Conservation (phyloP, 1,140 invertebrate genomes). For the Drosophila parabipectinata region DNA sequence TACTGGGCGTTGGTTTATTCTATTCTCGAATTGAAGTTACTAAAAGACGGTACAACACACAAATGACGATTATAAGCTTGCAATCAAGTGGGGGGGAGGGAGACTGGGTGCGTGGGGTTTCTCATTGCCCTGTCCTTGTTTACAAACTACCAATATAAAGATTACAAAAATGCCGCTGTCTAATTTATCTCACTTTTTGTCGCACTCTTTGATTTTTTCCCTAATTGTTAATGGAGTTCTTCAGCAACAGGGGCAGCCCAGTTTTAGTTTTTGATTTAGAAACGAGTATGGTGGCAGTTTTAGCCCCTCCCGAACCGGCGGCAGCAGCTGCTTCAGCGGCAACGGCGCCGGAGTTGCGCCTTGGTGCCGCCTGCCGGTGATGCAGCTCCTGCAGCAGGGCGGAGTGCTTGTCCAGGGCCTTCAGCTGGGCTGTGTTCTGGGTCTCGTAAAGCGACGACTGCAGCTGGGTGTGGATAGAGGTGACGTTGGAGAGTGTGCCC, state of each 20-base stretch:
- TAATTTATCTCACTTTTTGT: constrained; percentile 17
- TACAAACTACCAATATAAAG: constrained; percentile 78
- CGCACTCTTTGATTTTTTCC: constrained; percentile 10
- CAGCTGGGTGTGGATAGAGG: constrained; percentile 81
- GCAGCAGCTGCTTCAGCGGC: constrained; percentile 42
- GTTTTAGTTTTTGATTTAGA: constrained; percentile 84
- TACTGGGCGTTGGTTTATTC: constrained; percentile 51
- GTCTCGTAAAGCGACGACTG: constrained; percentile 82
- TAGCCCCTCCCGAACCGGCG: constrained; percentile 55
- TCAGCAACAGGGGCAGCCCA: constrained; percentile 83
- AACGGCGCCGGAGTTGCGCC: constrained; percentile 36
- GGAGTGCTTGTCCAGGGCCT: constrained; percentile 77
- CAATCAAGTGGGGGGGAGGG: constrained; percentile 9
- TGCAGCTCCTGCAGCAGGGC: constrained; percentile 74
- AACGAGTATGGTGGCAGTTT: constrained; percentile 84
- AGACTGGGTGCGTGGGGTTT: not conserved
- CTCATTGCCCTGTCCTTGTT: constrained; percentile 42
- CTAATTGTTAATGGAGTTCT: constrained; percentile 84
- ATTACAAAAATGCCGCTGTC: constrained; percentile 68
- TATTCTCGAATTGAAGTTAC: constrained; percentile 36
- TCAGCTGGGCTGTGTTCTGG: constrained; percentile 61
- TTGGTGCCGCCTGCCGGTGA: constrained; percentile 64
- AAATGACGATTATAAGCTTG: constrained; percentile 53
- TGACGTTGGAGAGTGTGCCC: constrained; percentile 83
- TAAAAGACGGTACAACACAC: constrained; percentile 49